Conservation (phyloP, 2,113 vertebrate species). For the Phalacrocorax pelagicus region DNA sequence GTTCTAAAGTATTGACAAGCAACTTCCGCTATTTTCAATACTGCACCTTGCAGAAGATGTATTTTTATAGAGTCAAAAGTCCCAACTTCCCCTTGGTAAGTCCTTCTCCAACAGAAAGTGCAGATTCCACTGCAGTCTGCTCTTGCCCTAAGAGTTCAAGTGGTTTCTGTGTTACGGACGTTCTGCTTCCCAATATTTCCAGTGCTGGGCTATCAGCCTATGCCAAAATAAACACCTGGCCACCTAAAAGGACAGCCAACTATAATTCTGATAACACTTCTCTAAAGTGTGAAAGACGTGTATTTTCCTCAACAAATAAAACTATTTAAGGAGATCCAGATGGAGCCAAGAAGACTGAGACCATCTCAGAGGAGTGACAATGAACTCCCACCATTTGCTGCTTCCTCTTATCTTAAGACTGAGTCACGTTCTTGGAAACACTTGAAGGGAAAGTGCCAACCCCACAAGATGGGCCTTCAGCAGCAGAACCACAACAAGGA, state of each 20-base stretch:
- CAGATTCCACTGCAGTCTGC: background rate
- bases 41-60: background rate
- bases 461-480: slow-evolving; percentile 14
- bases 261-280: background rate
- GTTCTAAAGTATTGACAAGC: background rate
- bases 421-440: slow-evolving; percentile 45
- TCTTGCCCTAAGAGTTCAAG: background rate
- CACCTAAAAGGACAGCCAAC: background rate
- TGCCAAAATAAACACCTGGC: slow-evolving; percentile 26
- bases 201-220: background rate
- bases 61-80: background rate
- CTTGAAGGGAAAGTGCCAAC: slow-evolving; percentile 45
- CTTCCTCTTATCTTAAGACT: background rate
- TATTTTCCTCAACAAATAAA: background rate
- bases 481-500: slow-evolving; percentile 61
- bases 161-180: rapidly evolving
- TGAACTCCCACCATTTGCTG: slow-evolving; percentile 12
- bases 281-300: background rate
- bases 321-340: background rate
- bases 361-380: background rate
- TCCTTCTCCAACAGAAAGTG: background rate
- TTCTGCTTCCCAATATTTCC: background rate
- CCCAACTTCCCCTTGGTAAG: background rate
- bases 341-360: background rate
- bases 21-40: background rate